These are phyloP conservation scores for Pterocles gutturalis DNA, from an alignment of 2,113 vertebrate genomes.

Conservation along the genomic window DNA sequence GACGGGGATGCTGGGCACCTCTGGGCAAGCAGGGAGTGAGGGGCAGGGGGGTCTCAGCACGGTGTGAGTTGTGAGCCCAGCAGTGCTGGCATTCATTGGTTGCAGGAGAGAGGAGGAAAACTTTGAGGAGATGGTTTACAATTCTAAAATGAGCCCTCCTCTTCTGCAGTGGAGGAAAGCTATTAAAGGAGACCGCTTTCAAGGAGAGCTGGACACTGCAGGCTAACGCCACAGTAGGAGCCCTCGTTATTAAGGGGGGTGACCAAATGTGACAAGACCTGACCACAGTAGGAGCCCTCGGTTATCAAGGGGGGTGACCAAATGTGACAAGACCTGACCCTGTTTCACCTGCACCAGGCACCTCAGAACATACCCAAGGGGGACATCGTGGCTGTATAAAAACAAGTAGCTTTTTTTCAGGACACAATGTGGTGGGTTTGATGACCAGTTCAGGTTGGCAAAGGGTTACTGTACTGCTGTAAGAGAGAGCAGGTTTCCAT, in stretches of 20 bases:
- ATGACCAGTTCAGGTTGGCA: not conserved
- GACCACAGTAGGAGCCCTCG: fast-evolving
- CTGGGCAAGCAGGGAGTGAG: not conserved
- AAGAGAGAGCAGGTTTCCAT: not conserved
- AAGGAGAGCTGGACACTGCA: not conserved
- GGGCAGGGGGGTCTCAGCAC: not conserved
- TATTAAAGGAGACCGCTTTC: fast-evolving
- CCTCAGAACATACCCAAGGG: not conserved
- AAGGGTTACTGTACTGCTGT: not conserved
- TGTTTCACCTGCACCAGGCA: not conserved
- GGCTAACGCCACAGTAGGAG: fast-evolving
- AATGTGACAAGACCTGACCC: not conserved
- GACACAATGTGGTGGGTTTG: not conserved
- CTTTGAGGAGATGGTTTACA: not conserved
- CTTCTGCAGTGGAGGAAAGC: not conserved
- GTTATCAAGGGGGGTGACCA: not conserved
- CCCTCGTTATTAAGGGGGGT: fast-evolving
- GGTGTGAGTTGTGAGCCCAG: fast-evolving
- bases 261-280: not conserved
- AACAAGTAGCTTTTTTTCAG: not conserved
- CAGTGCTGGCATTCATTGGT: not conserved
- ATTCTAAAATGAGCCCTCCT: not conserved
- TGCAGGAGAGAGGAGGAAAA: not conserved
- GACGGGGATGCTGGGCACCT: not conserved
- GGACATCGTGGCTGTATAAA: fast-evolving